Base-by-base conservation (phyloP, 2,113 vertebrate genomes). In the Helogale parvula region DNA sequence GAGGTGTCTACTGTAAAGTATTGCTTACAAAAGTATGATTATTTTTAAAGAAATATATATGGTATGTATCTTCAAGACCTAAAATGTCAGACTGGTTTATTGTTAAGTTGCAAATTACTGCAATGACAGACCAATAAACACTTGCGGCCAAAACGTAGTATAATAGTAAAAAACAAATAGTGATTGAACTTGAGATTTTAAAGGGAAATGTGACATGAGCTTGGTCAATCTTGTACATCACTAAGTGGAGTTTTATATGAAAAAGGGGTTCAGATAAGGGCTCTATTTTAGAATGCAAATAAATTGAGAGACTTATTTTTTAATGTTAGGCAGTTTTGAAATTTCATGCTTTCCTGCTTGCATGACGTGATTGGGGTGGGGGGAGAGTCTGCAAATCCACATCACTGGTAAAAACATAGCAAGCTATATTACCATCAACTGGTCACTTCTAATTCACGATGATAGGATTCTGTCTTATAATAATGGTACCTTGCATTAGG, bases 41-140 rank as follows among this genome's bases (percentile, higher is more conserved):
- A 99, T 99, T 99, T 99, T 99, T 99, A 99, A 98, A 99, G 98
- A 99, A 99, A 99, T 99, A 99, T 99, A 99, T 99, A 99, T 99
- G 98, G 98, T 99, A 98, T 99, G 99, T 99, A 99, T 99, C 98
- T 98, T 99, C 98, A 98, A 99, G 98, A 99, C 98, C 98, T 98
- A 98, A 98, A 98, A 99, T 99, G 98, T 98, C 98, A 98, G 98
- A 99, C 98, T 99, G 99, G 98, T 99, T 99, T 99, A 99, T 99
- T 99, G 98, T 99, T 98, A 98, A 98, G 98, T 99, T 99, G 98
- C 99, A 98, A 97, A 97, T 98, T 98, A 98, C 98, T 99, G 98
- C 99, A 99, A 98, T 99, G 98, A 99, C 98, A 98, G 98, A 98
- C 98, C 98, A 99, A 99, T 98, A 99, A 99, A 98, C 98, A 99